Base-by-base conservation (phyloP, 1,140 invertebrate genomes). In the Vanessa tameamea region DNA sequence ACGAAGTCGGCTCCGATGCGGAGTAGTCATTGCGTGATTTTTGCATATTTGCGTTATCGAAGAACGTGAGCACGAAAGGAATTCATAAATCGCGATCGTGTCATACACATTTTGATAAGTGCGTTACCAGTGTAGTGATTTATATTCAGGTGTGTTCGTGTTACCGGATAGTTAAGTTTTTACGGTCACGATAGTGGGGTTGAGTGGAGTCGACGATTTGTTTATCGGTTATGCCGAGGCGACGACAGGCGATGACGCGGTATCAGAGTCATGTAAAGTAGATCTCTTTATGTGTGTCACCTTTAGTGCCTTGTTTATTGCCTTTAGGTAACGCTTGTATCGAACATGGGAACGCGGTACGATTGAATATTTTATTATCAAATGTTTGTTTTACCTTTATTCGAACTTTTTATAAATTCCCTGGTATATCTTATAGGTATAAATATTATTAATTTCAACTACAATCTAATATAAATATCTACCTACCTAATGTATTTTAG, bases 111-210 rank as follows among this genome's bases (percentile, higher is more conserved):
- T 84, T 87, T 78, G 87, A 91, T 90, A 90, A 88, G 83, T 89
- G 80, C 79, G 69, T 82, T 88, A 87, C 81, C 69, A 84, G 84
- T 84, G 75, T 84, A 80, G 80, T 89, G 87, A 90, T 92, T 90
- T 91, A 88, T 87, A 89, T 87, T 85, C 79, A 86, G 82, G 87
- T 86, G 85, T 85, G 78, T 88, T 86, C 87, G 85, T 90, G 89
- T 88, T 81, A 82, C 85, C 82, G 82, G 84, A 89, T 92, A 91
- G 85, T 91, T 91, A 89, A 89, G 82, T 88, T 90, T 90, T 91
- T 91, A 92, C 79, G 82, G 82, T 79, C 85, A 82, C 82, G 87
- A 90, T 89, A 90, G 83, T 85, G 87, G 85, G 86, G 75, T 72
- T 79, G 83, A 87, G 83, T 88, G 80, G 77, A 86, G 78, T 80